A percentile compares a stretch with the other conserved stretches of the same genome.
Evolutionary conservation across 1,140 invertebrate genomes (phyloP).

Genomic region (Hesperophylax magnus): DNA sequence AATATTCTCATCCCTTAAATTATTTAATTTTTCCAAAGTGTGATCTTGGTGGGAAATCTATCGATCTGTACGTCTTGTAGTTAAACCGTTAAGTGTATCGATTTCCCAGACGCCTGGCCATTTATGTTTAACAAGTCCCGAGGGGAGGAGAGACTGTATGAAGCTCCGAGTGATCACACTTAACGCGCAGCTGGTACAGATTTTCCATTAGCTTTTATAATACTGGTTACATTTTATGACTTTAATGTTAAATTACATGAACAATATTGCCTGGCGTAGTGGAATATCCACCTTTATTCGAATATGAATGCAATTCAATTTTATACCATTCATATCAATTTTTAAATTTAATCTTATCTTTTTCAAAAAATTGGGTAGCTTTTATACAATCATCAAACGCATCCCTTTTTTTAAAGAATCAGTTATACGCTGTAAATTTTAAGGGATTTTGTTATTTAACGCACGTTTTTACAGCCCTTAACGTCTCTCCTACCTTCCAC

Average conservation of each 20-base stretch:
- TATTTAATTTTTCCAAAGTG: no score
- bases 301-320: no score
- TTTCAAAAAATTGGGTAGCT: background rate
- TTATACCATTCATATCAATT: no score
- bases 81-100: background rate
- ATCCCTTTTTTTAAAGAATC: background rate
- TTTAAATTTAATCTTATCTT: no score
- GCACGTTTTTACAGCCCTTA: background rate
- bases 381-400: background rate
- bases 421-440: conserved; percentile 3
- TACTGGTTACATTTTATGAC: conserved; percentile 6
- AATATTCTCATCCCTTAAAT: background rate
- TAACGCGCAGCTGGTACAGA: conserved; percentile 25
- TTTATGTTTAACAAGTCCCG: background rate
- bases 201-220: conserved; percentile 18
- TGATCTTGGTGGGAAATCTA: no score
- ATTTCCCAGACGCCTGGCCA: background rate
- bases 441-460: conserved; percentile 7
- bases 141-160: background rate
- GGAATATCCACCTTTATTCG: no score
- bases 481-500: background rate
- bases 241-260: background rate
- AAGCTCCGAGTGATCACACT: background rate
- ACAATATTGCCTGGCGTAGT: no score
- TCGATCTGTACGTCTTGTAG: background rate